Percentiles rank a stretch among this genome's conserved stretches.
Evolutionary conservation across 2,797 vertebrate genomes (phyloP).

Genomic region (Lophotriccus pileatus): DNA sequence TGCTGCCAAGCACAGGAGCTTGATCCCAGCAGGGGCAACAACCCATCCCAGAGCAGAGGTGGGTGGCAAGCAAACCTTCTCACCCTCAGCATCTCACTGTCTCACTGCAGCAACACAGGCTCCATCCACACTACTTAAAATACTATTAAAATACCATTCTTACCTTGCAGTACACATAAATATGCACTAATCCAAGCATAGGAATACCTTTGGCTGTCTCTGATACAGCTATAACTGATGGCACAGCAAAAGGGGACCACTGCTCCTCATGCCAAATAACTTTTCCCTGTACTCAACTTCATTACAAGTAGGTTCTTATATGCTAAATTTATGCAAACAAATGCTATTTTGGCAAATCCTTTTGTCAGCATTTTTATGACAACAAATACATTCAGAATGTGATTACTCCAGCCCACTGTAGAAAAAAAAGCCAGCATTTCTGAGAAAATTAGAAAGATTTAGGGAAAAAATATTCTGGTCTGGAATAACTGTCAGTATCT

Average conservation of each 20-base stretch:
- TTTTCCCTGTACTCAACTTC: neutral
- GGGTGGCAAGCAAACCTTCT: neutral
- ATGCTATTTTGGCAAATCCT: neutral
- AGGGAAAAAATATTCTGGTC: constrained; percentile 32
- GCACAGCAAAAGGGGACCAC: neutral
- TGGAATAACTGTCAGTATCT: neutral
- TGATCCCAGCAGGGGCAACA: neutral
- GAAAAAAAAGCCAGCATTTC: constrained; percentile 25
- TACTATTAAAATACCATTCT: neutral
- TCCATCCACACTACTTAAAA: neutral
- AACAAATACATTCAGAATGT: neutral
- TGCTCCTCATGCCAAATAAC: neutral
- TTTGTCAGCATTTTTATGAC: constrained; percentile 50
- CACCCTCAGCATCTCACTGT: neutral
- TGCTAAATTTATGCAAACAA: constrained; percentile 5
- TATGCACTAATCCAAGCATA: neutral
- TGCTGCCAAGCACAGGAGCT: neutral
- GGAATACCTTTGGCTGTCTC: neutral
- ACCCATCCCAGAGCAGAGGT: neutral
- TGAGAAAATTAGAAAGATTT: constrained; percentile 44
- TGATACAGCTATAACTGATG: neutral
- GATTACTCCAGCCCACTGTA: neutral
- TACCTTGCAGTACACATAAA: neutral
- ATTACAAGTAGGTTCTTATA: neutral
- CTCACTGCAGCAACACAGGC: neutral